Evolutionary conservation across 2,888 invertebrate species (phyloP), one percentile per base, ranked within the genome.

Genomic region (Diploptera punctata): DNA sequence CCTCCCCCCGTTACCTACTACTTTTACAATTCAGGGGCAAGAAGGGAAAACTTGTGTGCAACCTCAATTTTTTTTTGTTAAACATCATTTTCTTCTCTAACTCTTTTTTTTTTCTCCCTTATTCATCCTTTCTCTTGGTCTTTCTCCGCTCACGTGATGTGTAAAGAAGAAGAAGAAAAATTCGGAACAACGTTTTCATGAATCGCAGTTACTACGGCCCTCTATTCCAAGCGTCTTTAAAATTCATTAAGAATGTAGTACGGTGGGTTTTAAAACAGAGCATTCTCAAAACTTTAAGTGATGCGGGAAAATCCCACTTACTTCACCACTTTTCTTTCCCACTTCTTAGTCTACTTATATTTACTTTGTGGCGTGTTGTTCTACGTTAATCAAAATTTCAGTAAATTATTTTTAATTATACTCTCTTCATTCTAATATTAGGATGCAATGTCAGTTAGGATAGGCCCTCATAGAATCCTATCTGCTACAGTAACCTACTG

Each of bases 231-330:
- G 18, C 62, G 62, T 72, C 72, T 72, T 72, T 72, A 72, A 68
- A 72, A 72, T 72, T 72, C 72, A 68, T 72, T 72, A 72, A 72
- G 72, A 68, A 69, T 31, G 54, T 18, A 57, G 60, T 29, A 18
- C 3, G 54, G 68, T 7, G 10, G 43, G 43, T 38, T 69, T 69
- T 29, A 60, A 69, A 69, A 57, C 26, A 31, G 7, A 24, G 43
- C 7, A 38, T 69, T 52, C 33, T 68, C 26, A 44, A 47, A 65
- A 26, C 47, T 43, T 60, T 47, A 65, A 65, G 65, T 65, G 65
- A 26, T 24, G 65, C 16, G 13, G 33, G 43, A 44, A 44, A 19
- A 44, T n/a, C 38, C 38, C 24, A 16, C 16, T 54, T 54, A 16
- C 54, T 54, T 54, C 24, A n/a, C n/a, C 54, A 16, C 24, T 24